Conservation (phyloP, 2,888 invertebrate species). For the Empis livida region DNA sequence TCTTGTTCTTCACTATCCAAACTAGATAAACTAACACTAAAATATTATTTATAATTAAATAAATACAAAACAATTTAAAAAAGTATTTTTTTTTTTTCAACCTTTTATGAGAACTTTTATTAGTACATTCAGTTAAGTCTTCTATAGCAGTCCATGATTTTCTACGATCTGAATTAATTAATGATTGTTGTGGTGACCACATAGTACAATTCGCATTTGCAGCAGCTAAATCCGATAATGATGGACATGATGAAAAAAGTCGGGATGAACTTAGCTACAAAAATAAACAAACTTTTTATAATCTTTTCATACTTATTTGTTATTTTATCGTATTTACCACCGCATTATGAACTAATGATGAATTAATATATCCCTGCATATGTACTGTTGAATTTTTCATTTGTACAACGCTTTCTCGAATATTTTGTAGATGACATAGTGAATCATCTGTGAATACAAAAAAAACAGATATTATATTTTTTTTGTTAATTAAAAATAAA, state of each 20-base stretch:
- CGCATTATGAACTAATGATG: conserved; percentile 21
- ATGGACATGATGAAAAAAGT: conserved; percentile 24
- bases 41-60: conserved; percentile 8
- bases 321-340: conserved; percentile 16
- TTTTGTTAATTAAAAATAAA: too few species aligned
- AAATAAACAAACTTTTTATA: not conserved
- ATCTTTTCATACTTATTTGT: not conserved
- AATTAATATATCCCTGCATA: conserved; percentile 21
- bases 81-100: conserved; percentile 19
- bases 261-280: conserved; percentile 17
- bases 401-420: conserved; percentile 36
- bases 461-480: too few species aligned
- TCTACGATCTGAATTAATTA: conserved; percentile 40
- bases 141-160: conserved; percentile 84
- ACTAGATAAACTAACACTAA: conserved; percentile 59
- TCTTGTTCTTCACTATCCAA: conserved; percentile 81
- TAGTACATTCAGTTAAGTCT: conserved; percentile 44
- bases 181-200: conserved; percentile 33
- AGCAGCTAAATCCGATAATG: conserved; percentile 30
- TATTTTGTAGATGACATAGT: conserved; percentile 33
- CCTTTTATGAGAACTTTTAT: conserved; percentile 44
- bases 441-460: conserved; percentile 27
- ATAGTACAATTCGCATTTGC: conserved; percentile 20
- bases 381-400: conserved; percentile 35
- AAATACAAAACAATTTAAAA: too few species aligned